Evolutionary conservation across 2,888 invertebrate genomes (phyloP).

Genomic region (Ennomos fuscantarius): DNA sequence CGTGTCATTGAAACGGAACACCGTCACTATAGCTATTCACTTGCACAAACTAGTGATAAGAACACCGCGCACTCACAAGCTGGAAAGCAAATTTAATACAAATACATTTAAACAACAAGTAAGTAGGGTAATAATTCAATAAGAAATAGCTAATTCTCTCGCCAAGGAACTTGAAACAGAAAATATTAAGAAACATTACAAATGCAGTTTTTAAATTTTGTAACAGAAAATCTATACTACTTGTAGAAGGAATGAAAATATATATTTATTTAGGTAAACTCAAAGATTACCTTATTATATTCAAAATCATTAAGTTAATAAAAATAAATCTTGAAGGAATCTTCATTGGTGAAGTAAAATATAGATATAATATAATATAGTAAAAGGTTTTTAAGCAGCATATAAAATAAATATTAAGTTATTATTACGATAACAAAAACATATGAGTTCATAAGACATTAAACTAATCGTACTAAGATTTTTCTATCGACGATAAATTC

Average conservation of each 20-base stretch:
- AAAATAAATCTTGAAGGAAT: constrained; percentile 23
- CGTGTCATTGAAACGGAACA: background rate
- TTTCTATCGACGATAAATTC: no score
- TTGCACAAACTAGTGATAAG: constrained; percentile 10
- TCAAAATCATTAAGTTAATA: background rate
- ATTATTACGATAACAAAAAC: no score
- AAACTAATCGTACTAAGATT: no score
- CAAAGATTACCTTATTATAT: no score
- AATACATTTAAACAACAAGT: constrained; percentile 4
- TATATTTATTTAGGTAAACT: no score
- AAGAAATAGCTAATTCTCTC: constrained; percentile 13
- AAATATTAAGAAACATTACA: background rate
- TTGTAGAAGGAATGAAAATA: no score
- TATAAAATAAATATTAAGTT: no score
- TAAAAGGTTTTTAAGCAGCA: no score
- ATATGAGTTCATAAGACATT: no score
- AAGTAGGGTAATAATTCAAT: background rate
- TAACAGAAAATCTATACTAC: no score
- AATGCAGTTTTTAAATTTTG: no score
- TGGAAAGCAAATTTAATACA: constrained; percentile 45
- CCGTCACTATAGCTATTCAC: constrained; percentile 25
- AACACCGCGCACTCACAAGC: constrained; percentile 39
- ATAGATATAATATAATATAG: no score
- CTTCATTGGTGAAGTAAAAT: background rate
- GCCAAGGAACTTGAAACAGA: background rate